Evolutionary conservation across 1,140 invertebrate genomes (phyloP).

Genomic region (Drosophila tristis): DNA sequence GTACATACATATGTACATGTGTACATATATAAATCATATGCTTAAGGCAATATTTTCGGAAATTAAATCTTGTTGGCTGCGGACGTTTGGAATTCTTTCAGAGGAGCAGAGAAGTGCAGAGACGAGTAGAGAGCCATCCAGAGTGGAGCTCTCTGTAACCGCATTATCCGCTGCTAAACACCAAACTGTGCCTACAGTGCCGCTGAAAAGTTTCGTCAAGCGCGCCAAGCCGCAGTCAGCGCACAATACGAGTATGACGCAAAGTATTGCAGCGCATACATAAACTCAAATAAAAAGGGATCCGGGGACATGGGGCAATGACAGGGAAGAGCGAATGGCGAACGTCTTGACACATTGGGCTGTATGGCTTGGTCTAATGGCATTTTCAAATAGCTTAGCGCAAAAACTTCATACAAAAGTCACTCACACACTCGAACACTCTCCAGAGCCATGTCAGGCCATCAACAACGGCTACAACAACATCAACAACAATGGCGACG

Average conservation of each 20-base stretch:
- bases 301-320: background rate
- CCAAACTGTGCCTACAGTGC: conserved; percentile 62
- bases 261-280: conserved; percentile 77
- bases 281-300: conserved; percentile 60
- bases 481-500: conserved; percentile 72
- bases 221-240: conserved; percentile 55
- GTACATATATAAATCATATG: conserved; percentile 33
- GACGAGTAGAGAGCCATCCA: conserved; percentile 19
- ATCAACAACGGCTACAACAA: conserved; percentile 49
- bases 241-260: conserved; percentile 66
- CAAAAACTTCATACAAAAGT: conserved; percentile 73
- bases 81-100: conserved; percentile 1
- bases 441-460: conserved; percentile 33
- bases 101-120: background rate
- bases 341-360: conserved; percentile 34
- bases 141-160: conserved; percentile 44
- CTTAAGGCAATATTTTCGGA: conserved; percentile 40
- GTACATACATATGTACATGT: background rate
- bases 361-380: conserved; percentile 73
- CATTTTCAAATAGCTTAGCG: conserved; percentile 76
- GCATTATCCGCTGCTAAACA: conserved; percentile 59
- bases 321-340: background rate
- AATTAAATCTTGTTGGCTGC: conserved; percentile 49
- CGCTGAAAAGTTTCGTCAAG: conserved; percentile 51
- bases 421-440: conserved; percentile 41